phyloP scores from a whole-genome alignment of 2,113 vertebrate genomes.

The Myanophis thanlyinensis region DNA sequence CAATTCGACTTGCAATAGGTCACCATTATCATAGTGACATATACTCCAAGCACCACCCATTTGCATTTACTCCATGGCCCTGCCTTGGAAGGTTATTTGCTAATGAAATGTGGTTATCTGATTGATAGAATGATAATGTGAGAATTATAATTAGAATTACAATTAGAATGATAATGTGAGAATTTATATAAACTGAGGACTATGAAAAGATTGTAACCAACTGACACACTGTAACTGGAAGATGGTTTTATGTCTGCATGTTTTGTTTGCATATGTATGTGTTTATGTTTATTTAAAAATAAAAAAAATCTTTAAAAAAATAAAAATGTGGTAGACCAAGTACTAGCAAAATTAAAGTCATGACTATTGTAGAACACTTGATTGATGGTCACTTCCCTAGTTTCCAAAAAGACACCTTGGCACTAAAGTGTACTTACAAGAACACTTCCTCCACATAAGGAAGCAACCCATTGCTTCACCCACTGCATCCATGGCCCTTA shows the following conservation, averaged over 20 bases:
- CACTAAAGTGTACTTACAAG: neutral
- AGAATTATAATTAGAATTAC: too few relatives aligned
- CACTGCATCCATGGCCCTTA: neutral
- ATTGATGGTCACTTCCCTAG: neutral
- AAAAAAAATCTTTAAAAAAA: too few relatives aligned
- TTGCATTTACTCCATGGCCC: neutral
- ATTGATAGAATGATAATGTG: too few relatives aligned
- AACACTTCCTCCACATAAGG: neutral
- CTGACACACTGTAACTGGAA: too few relatives aligned
- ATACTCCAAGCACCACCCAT: neutral
- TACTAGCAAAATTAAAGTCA: neutral
- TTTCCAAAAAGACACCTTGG: neutral
- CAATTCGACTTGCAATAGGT: neutral
- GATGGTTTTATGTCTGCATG: too few relatives aligned
- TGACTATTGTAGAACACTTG: neutral
- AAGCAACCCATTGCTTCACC: neutral
- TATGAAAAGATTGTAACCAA: too few relatives aligned
- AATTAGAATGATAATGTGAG: too few relatives aligned
- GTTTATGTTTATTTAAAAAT: too few relatives aligned
- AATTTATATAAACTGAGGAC: too few relatives aligned
- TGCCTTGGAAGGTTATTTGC: neutral
- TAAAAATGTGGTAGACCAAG: neutral
- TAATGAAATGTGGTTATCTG: too few relatives aligned
- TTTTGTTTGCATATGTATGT: too few relatives aligned
- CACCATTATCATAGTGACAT: neutral